Base-by-base conservation (phyloP, 2,797 vertebrate genomes). In the Amblyopsis hoosieri region DNA sequence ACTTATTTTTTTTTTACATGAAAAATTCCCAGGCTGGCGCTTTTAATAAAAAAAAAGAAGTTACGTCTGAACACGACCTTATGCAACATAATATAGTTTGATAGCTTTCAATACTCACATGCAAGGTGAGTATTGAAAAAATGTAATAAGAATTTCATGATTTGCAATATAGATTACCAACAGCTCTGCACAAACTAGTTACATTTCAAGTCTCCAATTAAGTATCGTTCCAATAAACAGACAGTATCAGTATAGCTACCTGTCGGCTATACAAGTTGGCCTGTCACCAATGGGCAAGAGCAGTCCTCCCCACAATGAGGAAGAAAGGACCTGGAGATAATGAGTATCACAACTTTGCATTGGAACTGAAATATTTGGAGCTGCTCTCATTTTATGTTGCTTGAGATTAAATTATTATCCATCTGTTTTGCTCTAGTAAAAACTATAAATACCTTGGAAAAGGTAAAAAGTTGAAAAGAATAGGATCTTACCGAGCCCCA, bases 281-380 rank as follows among this genome's bases (percentile, higher is more conserved):
- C 88, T 94, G 12, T 98, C 95, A 66, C 96, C 96, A 1, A 98
- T 90, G 29, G 97, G 95, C 1, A 99, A 86, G 68, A 99, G 85
- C 90, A 99, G 84, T 29, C 98, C 98, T 0, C 98, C 96, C 98
- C 98, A 99, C 50, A 99, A 58, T 0, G 98, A 97, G 0, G 94
- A 82, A 2, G 96, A 99, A 11, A 98, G 75, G 5, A 99, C 95
- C 97, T 99, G 71, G 12, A 68, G 50, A 46, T 64, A 4, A 84
- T 12, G 9, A 42, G 9, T 42, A 42, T 8, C 37, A 6, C 37
- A 42, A 8, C 8, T 42, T 42, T 42, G 37, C 9, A 42, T 42
- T 42, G 4, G 37, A 42, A 42, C 37, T 42, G 37, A 42, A 42
- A 42, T 2, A 42, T 42, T 10, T 42, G 9, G 7, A 42, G 37